Conservation (phyloP, 1,140 invertebrate species). For the Sminthurinus signatus region DNA sequence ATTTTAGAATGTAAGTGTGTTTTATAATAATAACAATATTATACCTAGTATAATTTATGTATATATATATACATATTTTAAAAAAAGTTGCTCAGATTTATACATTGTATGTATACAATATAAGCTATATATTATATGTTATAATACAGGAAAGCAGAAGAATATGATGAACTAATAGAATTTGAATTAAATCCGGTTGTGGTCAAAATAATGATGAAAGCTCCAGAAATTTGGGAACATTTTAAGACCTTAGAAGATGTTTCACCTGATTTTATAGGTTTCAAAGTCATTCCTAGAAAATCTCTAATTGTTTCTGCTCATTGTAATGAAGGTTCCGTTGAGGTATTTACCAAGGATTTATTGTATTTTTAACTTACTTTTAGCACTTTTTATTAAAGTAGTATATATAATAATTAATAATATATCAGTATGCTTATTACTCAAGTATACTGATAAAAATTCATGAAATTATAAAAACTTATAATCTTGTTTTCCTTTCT, state of each 20-base stretch:
- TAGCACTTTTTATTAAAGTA: neutral
- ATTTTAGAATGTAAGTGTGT: slow-evolving; percentile 1
- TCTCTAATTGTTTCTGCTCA: slow-evolving; percentile 1
- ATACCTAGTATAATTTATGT: too few relatives aligned
- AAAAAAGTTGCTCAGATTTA: too few relatives aligned
- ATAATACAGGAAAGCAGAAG: slow-evolving; percentile 4
- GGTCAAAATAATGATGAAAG: slow-evolving; percentile 9
- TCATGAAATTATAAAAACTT: too few relatives aligned
- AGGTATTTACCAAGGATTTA: neutral
- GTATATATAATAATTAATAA: neutral
- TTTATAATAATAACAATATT: too few relatives aligned
- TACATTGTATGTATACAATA: too few relatives aligned
- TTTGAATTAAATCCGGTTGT: slow-evolving; percentile 1
- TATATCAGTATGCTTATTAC: too few relatives aligned
- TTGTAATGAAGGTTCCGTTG: slow-evolving; percentile 2
- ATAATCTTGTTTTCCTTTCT: too few relatives aligned
- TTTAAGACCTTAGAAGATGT: slow-evolving; percentile 7
- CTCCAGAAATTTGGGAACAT: slow-evolving; percentile 1
- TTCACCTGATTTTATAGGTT: neutral
- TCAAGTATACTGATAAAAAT: too few relatives aligned
- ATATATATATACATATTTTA: too few relatives aligned
- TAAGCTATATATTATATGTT: too few relatives aligned
- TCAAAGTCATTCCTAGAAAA: neutral
- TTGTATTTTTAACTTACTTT: neutral
- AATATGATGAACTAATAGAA: slow-evolving; percentile 11